These are phyloP conservation scores for Phenganax stokvisi DNA, from an alignment of 92 coral and sea anemone species.

Conservation along the genomic window DNA sequence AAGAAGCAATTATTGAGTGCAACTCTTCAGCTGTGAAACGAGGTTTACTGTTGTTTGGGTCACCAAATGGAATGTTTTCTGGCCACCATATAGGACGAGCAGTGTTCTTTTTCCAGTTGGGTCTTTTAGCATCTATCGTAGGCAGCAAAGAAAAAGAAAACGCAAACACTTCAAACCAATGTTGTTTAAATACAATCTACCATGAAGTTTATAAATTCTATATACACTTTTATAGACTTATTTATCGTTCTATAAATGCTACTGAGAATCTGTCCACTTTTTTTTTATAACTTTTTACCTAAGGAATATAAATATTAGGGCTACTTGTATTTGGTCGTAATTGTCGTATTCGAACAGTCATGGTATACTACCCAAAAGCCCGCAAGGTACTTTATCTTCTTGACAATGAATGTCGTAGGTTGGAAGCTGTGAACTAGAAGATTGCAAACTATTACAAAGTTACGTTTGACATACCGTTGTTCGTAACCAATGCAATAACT, in stretches of 20 bases:
- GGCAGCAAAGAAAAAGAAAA: not conserved
- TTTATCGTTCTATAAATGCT: no score
- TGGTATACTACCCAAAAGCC: no score
- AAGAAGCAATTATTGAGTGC: not conserved
- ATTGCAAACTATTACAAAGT: not conserved
- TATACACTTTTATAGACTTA: not conserved
- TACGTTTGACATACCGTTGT: slow-evolving; percentile 2
- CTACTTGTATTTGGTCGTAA: no score
- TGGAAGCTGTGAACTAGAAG: not conserved
- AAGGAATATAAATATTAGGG: no score
- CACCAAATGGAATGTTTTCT: slow-evolving; percentile 14
- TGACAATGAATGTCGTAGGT: not conserved
- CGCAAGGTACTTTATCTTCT: not conserved
- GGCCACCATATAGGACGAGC: slow-evolving; percentile 14
- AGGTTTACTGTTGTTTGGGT: slow-evolving; percentile 17
- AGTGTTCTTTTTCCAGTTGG: not conserved
- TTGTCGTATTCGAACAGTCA: no score
- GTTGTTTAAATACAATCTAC: not conserved
- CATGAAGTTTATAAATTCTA: not conserved
- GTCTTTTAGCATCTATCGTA: not conserved
- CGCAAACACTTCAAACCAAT: not conserved
- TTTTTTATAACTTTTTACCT: no score
- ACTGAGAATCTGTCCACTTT: no score
- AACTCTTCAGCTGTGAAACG: not conserved
- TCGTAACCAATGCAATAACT: slow-evolving; percentile 10